These are phyloP conservation scores for Cyanocitta stelleri DNA, from an alignment of 2,113 vertebrate genomes.

Conservation along the genomic window DNA sequence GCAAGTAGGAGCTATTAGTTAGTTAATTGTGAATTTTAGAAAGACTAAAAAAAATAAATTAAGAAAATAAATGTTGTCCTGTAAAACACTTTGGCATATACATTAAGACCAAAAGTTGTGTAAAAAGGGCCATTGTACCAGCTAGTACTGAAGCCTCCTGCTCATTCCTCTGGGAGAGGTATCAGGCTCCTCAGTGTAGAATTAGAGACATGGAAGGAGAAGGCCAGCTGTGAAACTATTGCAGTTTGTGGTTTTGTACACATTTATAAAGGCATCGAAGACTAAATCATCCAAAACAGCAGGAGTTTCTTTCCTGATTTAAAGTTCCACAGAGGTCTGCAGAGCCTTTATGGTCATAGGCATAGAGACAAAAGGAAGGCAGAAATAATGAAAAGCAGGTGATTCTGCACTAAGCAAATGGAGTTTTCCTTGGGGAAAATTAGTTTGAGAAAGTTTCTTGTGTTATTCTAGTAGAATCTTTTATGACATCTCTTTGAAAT, in stretches of 20 bases:
- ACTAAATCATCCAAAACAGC: background rate
- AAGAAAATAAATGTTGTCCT: background rate
- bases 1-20: background rate
- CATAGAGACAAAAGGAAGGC: background rate
- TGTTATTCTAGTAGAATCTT: background rate
- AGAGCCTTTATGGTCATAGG: background rate
- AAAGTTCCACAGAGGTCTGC: slow-evolving; percentile 18
- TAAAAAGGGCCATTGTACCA: background rate
- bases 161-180: background rate
- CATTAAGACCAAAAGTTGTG: background rate
- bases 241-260: background rate
- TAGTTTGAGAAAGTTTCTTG: background rate
- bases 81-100: background rate
- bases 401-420: background rate
- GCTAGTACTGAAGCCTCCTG: background rate
- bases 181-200: background rate
- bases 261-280: background rate
- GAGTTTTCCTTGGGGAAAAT: background rate
- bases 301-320: slow-evolving; percentile 3
- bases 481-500: background rate
- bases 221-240: background rate
- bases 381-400: slow-evolving; percentile 26
- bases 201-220: background rate
- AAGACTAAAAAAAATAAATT: background rate
- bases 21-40: background rate